Evolutionary conservation across 1,140 invertebrate species (phyloP).

Genomic region (Lordiphosa mommai): DNA sequence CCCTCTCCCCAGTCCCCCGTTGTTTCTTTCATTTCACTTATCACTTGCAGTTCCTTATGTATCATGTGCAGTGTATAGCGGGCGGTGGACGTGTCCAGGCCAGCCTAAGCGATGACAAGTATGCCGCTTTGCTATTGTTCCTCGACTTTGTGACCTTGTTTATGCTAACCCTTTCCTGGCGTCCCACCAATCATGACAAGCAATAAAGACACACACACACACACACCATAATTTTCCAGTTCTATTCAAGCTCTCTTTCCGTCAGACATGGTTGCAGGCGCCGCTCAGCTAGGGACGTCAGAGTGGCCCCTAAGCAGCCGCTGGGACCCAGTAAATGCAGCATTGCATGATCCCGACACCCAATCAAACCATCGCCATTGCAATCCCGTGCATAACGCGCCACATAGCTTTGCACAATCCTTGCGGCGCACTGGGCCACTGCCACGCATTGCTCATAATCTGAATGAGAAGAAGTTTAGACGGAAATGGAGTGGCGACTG

Average conservation of each 20-base stretch:
- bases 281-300: neutral
- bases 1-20: neutral
- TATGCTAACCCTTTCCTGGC: constrained; percentile 48
- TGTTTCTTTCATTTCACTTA: constrained; percentile 9
- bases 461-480: constrained; percentile 10
- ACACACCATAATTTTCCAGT: neutral
- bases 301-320: constrained; percentile 28
- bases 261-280: constrained; percentile 35
- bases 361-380: constrained; percentile 52
- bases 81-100: constrained; percentile 19
- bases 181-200: constrained; percentile 23
- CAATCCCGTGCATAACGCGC: constrained; percentile 46
- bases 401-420: constrained; percentile 43
- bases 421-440: constrained; percentile 24
- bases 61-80: constrained; percentile 57
- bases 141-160: constrained; percentile 50
- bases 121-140: constrained; percentile 49
- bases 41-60: constrained; percentile 55
- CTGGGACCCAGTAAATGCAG: constrained; percentile 54
- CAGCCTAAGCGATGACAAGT: constrained; percentile 37
- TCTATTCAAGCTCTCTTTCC: constrained; percentile 19
- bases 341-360: constrained; percentile 56
- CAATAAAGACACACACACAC: constrained; percentile 28
- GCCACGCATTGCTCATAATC: constrained; percentile 47
- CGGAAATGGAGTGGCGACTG: neutral